Evolutionary conservation across 2,888 invertebrate species (phyloP), one percentile per base, ranked within the genome.

Genomic region (Torymus auratus): DNA sequence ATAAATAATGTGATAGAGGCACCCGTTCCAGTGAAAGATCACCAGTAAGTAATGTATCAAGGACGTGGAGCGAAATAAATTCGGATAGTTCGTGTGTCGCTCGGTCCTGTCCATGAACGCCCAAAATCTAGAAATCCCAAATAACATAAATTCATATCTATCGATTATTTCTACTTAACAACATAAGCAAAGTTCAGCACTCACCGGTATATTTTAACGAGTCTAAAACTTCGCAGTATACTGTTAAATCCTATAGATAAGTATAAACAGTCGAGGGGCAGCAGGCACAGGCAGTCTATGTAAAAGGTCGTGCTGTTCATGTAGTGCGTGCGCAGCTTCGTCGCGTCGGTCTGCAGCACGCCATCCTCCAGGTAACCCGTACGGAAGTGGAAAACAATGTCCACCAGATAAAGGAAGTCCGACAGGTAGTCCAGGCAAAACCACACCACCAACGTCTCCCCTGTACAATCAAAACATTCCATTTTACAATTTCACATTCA

Each of bases 21-120:
- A 99, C 90, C 98, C 98, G 92, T 99, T 99, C 99, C 99, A 99
- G 94, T 99, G 99, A 93, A 99, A 99, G 92, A 99, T 97, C 92
- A 98, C 98, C 92, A 98, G 93, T 90, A 98, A 94, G 93, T 98
- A 98, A 94, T 98, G 98, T 92, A 97, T 96, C 91, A 97, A 94
- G 92, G 96, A 96, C 88, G 96, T 95, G 88, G 97, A 96, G 90
- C 96, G 95, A 93, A 98, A 98, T 89, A 98, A 94, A 93, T 99
- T 99, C 85, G 99, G 99, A 93, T 98, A 99, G 93, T 99, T 99
- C 87, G 99, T 99, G 91, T 99, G 99, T 84, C 99, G 94, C 92
- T 99, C 99, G 79, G 98, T 99, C 86, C 98, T 94, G 92, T 99
- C 99, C 95, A 99, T 96, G 92, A 99, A 99, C 88, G 97, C 96